Conservation (phyloP, 2,113 vertebrate genomes). For the Arothron firmamentum region DNA sequence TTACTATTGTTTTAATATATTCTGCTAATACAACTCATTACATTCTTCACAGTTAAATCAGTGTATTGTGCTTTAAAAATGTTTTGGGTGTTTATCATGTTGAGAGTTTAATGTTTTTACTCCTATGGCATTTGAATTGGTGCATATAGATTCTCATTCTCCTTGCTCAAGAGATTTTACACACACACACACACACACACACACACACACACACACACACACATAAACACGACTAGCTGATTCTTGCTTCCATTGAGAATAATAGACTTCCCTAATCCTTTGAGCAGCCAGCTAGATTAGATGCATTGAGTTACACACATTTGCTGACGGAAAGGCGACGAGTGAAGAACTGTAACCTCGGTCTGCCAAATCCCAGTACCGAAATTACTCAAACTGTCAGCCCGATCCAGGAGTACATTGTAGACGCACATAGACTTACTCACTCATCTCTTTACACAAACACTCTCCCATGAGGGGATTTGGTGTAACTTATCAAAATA, state of each 20-base stretch:
- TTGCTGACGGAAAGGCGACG: constrained; percentile 69
- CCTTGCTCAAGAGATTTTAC: constrained; percentile 28
- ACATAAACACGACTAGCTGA: constrained; percentile 51
- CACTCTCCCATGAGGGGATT: constrained; percentile 63
- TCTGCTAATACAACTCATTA: too few species aligned
- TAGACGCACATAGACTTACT: constrained; percentile 40
- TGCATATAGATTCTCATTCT: constrained; percentile 29
- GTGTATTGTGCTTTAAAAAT: too few species aligned
- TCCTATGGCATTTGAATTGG: constrained; percentile 27
- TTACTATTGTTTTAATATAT: too few species aligned
- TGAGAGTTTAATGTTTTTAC: too few species aligned
- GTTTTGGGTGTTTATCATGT: too few species aligned
- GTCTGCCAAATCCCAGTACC: constrained; percentile 67
- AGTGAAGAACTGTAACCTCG: constrained; percentile 69
- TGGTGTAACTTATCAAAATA: constrained; percentile 65
- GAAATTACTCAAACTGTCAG: constrained; percentile 68
- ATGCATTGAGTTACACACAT: constrained; percentile 74
- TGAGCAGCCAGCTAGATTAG: constrained; percentile 74
- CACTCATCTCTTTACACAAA: constrained; percentile 61
- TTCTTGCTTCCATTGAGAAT: constrained; percentile 66
- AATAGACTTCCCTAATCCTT: constrained; percentile 63
- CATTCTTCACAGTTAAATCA: too few species aligned
- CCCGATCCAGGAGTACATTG: constrained; percentile 54
- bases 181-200: too few species aligned
- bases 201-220: background rate